phyloP scores from a whole-genome alignment of 2,888 invertebrate genomes.

The Archaeoteleia sp. region DNA sequence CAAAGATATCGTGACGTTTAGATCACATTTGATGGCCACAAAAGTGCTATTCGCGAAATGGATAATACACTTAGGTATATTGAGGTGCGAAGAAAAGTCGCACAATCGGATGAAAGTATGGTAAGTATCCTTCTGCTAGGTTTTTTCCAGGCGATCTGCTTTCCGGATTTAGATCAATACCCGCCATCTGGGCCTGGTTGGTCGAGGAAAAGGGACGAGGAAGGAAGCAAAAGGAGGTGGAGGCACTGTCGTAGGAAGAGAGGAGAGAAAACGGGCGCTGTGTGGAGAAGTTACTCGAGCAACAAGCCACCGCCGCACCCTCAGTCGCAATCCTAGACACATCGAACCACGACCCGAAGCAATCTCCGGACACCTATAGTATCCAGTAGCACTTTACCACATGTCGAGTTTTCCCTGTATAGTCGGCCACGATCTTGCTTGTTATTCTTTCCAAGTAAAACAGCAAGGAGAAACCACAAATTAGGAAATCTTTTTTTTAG shows the following conservation, averaged over 20 bases:
- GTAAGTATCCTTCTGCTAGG: slow-evolving; percentile 63
- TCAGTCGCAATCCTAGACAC: slow-evolving; percentile 56
- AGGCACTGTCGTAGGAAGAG: slow-evolving; percentile 51
- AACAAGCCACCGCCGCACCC: slow-evolving; percentile 67
- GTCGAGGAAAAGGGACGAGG: slow-evolving; percentile 50
- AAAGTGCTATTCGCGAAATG: slow-evolving; percentile 2
- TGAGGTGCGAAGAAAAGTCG: slow-evolving; percentile 49
- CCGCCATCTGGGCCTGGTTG: slow-evolving; percentile 68
- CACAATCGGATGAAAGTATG: slow-evolving; percentile 56
- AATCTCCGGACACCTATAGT: slow-evolving; percentile 29
- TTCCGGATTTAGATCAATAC: slow-evolving; percentile 72
- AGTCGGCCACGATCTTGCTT: background rate
- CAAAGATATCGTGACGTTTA: too few relatives aligned
- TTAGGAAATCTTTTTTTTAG: too few relatives aligned
- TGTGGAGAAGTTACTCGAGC: slow-evolving; percentile 68
- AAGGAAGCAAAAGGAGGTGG: slow-evolving; percentile 45
- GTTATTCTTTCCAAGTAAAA: background rate
- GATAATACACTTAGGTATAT: slow-evolving; percentile 55
- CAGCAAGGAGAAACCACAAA: too few relatives aligned
- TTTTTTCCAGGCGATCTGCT: slow-evolving; percentile 72
- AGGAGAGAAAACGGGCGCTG: slow-evolving; percentile 49
- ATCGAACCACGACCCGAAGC: slow-evolving; percentile 57
- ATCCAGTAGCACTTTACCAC: background rate
- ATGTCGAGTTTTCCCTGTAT: background rate
- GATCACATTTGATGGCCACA: slow-evolving; percentile 9